Evolutionary conservation across 2,888 invertebrate species (phyloP), one percentile per base, ranked within the genome.

Genomic region (Lymantria monacha): DNA sequence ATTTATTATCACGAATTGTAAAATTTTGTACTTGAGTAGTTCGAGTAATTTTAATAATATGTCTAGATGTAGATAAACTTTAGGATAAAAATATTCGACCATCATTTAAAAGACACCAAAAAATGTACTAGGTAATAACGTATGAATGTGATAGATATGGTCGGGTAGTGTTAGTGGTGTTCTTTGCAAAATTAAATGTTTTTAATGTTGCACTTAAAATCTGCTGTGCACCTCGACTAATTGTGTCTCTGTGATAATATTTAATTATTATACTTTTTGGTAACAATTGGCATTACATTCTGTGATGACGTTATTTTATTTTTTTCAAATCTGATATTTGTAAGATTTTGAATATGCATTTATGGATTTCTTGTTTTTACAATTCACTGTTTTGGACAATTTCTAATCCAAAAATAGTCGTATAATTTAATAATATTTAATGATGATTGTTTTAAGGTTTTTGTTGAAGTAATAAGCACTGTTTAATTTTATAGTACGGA

Each of bases 171-270:
- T 64, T 42, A 22, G 42, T 62, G 69, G 68, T 74, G 70, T 73
- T 57, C 46, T 63, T 56, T 66, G 66, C 61, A 57, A 66, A 68
- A 66, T 66, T 66, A 63, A 59, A 66, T 48, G 36, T 64, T 68
- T 66, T 72, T 66, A 69, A 74, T 66, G 61, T 70, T 74, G 76
- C 77, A 81, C 79, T 70, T 70, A 59, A 48, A 56, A 69, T 65
- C 60, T 63, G 68, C 69, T 63, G 72, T 76, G 77, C 81, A 81
- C 76, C 68, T 76, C 65, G 68, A 74, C 70, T 72, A 69, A 69
- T 72, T 77, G 63, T 75, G 74, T 77, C 79, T 73, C 83, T 84
- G 84, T 83, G 83, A 84, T 83, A 83, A 76, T 69, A 61, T 71
- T 69, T 65, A 62, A 72, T 70, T 70, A 58, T 70, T 71, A 59